These are phyloP conservation scores for Disparrhopalites patrizii DNA, from an alignment of 2,888 invertebrate species.

Conservation along the genomic window DNA sequence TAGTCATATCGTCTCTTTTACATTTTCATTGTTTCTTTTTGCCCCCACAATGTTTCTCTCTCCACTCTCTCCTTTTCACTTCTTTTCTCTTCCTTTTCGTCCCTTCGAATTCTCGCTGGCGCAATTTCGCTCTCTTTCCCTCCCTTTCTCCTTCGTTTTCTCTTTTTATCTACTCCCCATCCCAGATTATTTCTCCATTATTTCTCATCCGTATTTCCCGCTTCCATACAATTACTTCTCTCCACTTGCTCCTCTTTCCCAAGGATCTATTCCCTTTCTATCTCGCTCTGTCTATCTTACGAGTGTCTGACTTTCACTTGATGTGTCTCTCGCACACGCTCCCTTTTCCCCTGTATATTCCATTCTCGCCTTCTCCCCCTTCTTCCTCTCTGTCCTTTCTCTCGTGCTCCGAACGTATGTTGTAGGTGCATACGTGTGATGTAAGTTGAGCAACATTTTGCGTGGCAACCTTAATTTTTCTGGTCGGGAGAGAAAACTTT, in stretches of 20 bases:
- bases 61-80: no score
- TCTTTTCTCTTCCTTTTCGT: no score
- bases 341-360: background rate
- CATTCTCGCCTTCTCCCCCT: background rate
- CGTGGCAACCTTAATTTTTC: slow-evolving; percentile 36
- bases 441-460: slow-evolving; percentile 26
- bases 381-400: background rate
- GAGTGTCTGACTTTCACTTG: no score
- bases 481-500: slow-evolving; percentile 26
- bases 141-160: no score
- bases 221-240: background rate
- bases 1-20: no score
- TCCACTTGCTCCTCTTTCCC: background rate
- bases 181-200: background rate
- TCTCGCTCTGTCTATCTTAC: background rate
- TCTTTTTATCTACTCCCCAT: no score
- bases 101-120: no score
- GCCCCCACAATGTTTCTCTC: no score
- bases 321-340: background rate
- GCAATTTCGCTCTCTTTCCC: no score
- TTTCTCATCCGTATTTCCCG: background rate
- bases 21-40: no score
- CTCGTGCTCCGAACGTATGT: no score
- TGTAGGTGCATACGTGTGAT: slow-evolving; percentile 7
- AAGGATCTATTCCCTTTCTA: background rate